Evolutionary conservation across 1,140 invertebrate genomes (phyloP), one percentile per base, ranked within the genome.

Genomic region (Caenorhabditis latens): DNA sequence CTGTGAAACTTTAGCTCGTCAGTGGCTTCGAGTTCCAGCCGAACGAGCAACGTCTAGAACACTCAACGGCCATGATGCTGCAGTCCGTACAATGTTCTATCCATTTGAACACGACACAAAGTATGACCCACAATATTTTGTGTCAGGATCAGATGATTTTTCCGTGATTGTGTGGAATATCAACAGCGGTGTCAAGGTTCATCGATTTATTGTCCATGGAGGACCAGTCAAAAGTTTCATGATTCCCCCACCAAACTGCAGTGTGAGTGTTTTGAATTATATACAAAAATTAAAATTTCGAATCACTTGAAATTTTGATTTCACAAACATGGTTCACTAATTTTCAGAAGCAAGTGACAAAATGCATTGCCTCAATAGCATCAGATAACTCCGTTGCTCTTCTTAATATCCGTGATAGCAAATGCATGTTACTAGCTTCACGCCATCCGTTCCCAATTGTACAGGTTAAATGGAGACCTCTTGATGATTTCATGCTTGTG

Each of bases 401-500:
- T 43, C 93, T 99, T 1, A 97, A 96, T 92, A 93, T 99, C 9
- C 95, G 96, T 50, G 98, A 99, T 93, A 95, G 96, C 46, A 98
- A 98, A 93, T 98, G 97, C 92, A 95, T 99, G 8, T 96, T 98
- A 58, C 93, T 99, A 14, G 98, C 98, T 0, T 97, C 96, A 9
- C 95, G 98, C 40, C 98, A 99, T 93, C 94, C 99, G 14, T 99
- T 98, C 93, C 98, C 98, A 0, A 96, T 99, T 50, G 95, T 96
- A 8, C 96, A 95, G 43, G 98, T 99, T 84, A 98, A 98, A 93
- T 99, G 97, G 97, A 94, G 98, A 43, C 97, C 98, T 0, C 94
- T 97, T 3, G 98, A 99, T 93, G 98, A 99, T 93, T 99, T 99
- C 92, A 96, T 99, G 94, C 96, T 99, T 88, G 96, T 99, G 21